These are phyloP conservation scores for Harpalus rubripes DNA, from an alignment of 2,888 invertebrate species.

Conservation along the genomic window DNA sequence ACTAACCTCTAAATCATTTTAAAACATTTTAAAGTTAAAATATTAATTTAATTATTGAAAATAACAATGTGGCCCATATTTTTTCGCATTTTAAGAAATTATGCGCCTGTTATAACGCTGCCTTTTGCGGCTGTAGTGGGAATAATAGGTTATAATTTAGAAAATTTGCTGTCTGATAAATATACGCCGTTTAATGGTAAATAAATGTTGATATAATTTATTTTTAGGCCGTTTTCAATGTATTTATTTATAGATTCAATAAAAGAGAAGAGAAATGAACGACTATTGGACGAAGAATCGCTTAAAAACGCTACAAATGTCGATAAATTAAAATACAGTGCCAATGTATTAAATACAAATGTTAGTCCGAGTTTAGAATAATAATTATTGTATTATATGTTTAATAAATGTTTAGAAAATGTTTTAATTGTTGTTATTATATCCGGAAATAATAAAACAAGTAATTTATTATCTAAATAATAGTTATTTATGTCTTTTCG, in stretches of 20 bases:
- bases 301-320: slow-evolving; percentile 82
- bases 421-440: neutral
- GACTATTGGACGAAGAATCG: slow-evolving; percentile 81
- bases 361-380: slow-evolving; percentile 78
- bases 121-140: slow-evolving; percentile 92
- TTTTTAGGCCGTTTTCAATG: slow-evolving; percentile 44
- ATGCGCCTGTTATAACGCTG: slow-evolving; percentile 89
- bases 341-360: slow-evolving; percentile 84
- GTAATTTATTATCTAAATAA: too few relatives aligned
- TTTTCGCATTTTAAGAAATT: slow-evolving; percentile 83
- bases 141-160: slow-evolving; percentile 91
- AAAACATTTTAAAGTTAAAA: too few relatives aligned
- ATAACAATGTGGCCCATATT: slow-evolving; percentile 88
- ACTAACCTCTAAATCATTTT: too few relatives aligned
- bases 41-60: neutral
- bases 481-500: too few relatives aligned
- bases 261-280: slow-evolving; percentile 86
- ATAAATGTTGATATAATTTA: slow-evolving; percentile 69
- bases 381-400: neutral
- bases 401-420: neutral
- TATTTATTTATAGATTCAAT: slow-evolving; percentile 81
- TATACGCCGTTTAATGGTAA: slow-evolving; percentile 87
- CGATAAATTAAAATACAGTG: slow-evolving; percentile 84
- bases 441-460: too few relatives aligned
- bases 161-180: slow-evolving; percentile 85